phyloP scores from a whole-genome alignment of 2,888 invertebrate genomes.

The Acrobasis consociella region DNA sequence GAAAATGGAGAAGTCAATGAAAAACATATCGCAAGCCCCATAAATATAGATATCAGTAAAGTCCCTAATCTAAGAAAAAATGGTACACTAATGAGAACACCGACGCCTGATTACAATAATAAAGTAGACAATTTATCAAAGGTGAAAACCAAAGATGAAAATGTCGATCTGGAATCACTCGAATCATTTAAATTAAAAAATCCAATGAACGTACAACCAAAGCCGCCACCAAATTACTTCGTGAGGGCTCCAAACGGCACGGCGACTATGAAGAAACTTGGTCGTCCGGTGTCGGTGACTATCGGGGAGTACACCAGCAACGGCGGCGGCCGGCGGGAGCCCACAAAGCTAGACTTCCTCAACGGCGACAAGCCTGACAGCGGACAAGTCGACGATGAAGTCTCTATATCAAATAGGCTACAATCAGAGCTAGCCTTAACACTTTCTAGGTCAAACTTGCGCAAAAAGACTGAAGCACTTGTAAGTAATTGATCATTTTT shows the following conservation, averaged over 20 bases:
- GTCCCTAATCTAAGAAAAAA: constrained; percentile 60
- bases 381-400: constrained; percentile 57
- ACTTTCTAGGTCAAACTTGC: constrained; percentile 89
- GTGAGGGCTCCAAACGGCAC: constrained; percentile 80
- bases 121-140: constrained; percentile 49
- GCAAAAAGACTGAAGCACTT: constrained; percentile 86
- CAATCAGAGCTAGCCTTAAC: constrained; percentile 90
- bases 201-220: constrained; percentile 83
- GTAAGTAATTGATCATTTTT: constrained; percentile 60
- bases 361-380: constrained; percentile 69
- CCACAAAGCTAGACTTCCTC: constrained; percentile 88
- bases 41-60: constrained; percentile 47
- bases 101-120: constrained; percentile 71
- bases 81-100: constrained; percentile 61
- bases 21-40: constrained; percentile 40
- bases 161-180: constrained; percentile 88
- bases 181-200: constrained; percentile 89
- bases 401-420: constrained; percentile 85
- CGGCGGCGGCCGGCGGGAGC: constrained; percentile 82
- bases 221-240: constrained; percentile 88
- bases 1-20: constrained; percentile 32
- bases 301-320: constrained; percentile 86
- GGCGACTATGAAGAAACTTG: constrained; percentile 82
- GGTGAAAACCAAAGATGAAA: constrained; percentile 72
- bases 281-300: constrained; percentile 85